Evolutionary conservation across 2,888 invertebrate species (phyloP).

Genomic region (Lepidocyrtoides sp.): DNA sequence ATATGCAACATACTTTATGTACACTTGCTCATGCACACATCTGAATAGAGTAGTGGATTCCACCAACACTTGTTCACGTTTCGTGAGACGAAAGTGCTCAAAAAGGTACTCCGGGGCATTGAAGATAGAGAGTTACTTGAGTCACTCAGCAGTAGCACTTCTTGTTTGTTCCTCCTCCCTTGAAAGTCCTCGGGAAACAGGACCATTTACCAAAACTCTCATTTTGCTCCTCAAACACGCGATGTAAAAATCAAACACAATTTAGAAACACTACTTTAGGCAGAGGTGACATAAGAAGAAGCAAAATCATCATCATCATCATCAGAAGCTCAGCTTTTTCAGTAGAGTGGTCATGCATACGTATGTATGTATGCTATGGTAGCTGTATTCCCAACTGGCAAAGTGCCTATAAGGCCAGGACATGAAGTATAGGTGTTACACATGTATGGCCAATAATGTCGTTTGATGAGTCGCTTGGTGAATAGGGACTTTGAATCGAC

Average conservation of each 20-base stretch:
- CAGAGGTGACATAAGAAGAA: background rate
- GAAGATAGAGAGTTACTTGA: constrained; percentile 61
- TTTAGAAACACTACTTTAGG: constrained; percentile 13
- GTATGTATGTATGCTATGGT: background rate
- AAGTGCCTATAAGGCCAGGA: background rate
- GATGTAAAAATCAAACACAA: constrained; percentile 35
- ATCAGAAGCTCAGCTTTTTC: background rate
- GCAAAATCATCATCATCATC: constrained; percentile 6
- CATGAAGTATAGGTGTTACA: background rate
- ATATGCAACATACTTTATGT: background rate
- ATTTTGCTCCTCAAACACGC: constrained; percentile 26
- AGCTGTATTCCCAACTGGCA: background rate
- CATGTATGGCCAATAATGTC: constrained; percentile 12
- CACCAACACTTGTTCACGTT: constrained; percentile 74
- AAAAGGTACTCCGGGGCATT: constrained; percentile 73
- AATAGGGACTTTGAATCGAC: background rate
- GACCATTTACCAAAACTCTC: constrained; percentile 17
- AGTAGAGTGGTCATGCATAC: background rate
- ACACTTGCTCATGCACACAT: background rate
- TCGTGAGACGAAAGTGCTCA: constrained; percentile 66
- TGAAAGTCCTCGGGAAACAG: constrained; percentile 30
- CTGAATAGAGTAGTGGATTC: constrained; percentile 48
- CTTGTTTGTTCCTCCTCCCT: constrained; percentile 51
- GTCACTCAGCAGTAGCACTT: constrained; percentile 56
- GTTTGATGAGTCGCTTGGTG: constrained; percentile 49